Percentiles rank a stretch among this genome's conserved stretches.
Conservation (phyloP, 1,140 invertebrate genomes). For the Cotesia glomerata region DNA sequence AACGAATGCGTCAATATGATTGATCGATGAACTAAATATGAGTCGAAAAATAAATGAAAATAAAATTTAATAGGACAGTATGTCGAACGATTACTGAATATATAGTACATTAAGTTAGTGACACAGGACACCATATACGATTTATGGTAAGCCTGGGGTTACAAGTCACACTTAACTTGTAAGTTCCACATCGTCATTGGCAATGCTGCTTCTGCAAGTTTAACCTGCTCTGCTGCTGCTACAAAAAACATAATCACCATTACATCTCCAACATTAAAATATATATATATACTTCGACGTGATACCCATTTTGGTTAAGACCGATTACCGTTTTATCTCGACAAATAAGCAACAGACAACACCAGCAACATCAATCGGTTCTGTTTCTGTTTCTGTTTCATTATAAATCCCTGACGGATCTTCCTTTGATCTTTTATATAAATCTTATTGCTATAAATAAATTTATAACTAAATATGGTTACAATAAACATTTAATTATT, state of each 20-base stretch:
- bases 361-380: no score
- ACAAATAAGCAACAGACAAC: not conserved
- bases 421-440: no score
- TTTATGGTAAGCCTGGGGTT: constrained; percentile 29
- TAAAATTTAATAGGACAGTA: constrained; percentile 33
- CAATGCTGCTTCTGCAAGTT: not conserved
- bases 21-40: not conserved
- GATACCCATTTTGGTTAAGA: constrained; percentile 28
- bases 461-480: no score
- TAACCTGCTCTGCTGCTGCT: constrained; percentile 6
- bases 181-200: not conserved
- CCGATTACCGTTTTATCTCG: constrained; percentile 18
- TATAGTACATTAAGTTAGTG: no score
- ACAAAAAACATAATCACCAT: no score
- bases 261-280: no score
- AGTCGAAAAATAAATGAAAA: constrained; percentile 10
- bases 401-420: no score
- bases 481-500: no score
- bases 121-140: constrained; percentile 30
- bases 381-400: no score
- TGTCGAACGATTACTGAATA: constrained; percentile 29
- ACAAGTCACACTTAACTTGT: constrained; percentile 5
- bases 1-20: not conserved
- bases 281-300: constrained; percentile 1
- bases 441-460: no score